Base-by-base conservation (phyloP, 35 echinoderm and acorn worm species). In the Apostichopus parvimensis region DNA sequence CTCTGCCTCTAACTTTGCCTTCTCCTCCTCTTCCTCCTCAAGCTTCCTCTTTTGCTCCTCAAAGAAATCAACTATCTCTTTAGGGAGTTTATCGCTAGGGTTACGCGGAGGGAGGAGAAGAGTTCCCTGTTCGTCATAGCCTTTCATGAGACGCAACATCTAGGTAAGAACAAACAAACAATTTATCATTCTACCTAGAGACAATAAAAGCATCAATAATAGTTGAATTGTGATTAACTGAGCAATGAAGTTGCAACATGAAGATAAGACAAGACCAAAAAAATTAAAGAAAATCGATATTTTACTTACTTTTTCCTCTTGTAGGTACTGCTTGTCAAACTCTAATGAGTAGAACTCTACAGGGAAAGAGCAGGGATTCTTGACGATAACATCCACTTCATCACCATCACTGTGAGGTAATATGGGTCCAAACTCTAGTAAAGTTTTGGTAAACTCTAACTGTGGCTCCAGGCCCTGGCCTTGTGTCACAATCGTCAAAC, bases 321-420 rank as follows among this genome's bases (percentile, higher is more conserved):
- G 93, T 6, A 99, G 90, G 73, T 99, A 99, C 79, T 99, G 97
- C 59, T 93, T 93, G 83, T 99, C 97, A 92, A 94, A 99, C 87
- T 99, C 97, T 89, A 99, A 73, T 0, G 97, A 99, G 68, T 99
- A 99, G 83, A 99, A 99, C 90, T 99, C 97, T 8, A 99, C 92
- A 2, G 97, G 97, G 57, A 96, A 99, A 26, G 77, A 79, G 66
- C 94, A 94, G 7, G 97, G 97, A 77, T 99, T 99, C 90, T 93
- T 96, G 53, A 99, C 95, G 4, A 99, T 81, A 8, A 99, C 95
- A 18, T 99, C 97, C 25, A 96, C 93, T 55, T 99, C 97, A 73
- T 99, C 97, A 6, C 97, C 97, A 17, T 91, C 65, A 57, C 95
- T 96, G 91, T 99, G 97, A 1, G 97, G 97, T 23, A 99, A 82